These are phyloP conservation scores for Tetropium fuscum DNA, from an alignment of 2,888 invertebrate genomes.

Conservation along the genomic window DNA sequence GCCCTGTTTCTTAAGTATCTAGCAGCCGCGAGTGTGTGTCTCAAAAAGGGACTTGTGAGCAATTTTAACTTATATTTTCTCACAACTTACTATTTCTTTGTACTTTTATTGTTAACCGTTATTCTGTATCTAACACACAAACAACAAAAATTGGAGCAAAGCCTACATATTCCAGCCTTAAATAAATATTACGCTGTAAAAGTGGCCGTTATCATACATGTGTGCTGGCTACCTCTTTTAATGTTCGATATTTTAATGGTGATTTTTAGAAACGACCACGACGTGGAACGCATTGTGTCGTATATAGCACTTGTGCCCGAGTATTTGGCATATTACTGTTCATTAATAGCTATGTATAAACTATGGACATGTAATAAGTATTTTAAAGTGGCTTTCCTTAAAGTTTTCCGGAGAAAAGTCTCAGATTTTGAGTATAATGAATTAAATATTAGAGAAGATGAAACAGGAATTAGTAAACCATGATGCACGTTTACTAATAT, in stretches of 20 bases:
- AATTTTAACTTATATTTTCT: conserved; percentile 37
- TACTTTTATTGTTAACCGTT: background rate
- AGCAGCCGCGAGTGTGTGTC: conserved; percentile 39
- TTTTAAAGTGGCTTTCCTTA: conserved; percentile 35
- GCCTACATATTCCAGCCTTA: conserved; percentile 1
- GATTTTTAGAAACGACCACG: conserved; percentile 21
- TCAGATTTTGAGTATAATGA: conserved; percentile 31
- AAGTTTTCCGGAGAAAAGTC: conserved; percentile 30
- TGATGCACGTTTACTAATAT: too few relatives aligned
- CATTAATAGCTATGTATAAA: conserved; percentile 27
- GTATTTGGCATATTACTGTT: conserved; percentile 35
- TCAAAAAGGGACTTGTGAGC: conserved; percentile 28
- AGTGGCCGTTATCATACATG: conserved; percentile 24
- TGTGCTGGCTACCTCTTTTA: conserved; percentile 37
- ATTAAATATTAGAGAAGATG: conserved; percentile 26
- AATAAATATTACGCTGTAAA: conserved; percentile 27
- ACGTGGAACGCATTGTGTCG: conserved; percentile 35
- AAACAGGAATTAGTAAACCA: background rate
- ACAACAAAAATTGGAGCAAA: conserved; percentile 18
- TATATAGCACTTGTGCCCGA: conserved; percentile 37
- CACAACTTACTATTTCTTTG: conserved; percentile 38
- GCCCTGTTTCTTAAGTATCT: conserved; percentile 37
- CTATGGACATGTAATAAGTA: conserved; percentile 35
- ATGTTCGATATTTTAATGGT: conserved; percentile 34
- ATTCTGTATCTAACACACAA: conserved; percentile 5